Evolutionary conservation across 2,113 vertebrate species (phyloP), one percentile per base, ranked within the genome.

Genomic region (Monopterus albus): DNA sequence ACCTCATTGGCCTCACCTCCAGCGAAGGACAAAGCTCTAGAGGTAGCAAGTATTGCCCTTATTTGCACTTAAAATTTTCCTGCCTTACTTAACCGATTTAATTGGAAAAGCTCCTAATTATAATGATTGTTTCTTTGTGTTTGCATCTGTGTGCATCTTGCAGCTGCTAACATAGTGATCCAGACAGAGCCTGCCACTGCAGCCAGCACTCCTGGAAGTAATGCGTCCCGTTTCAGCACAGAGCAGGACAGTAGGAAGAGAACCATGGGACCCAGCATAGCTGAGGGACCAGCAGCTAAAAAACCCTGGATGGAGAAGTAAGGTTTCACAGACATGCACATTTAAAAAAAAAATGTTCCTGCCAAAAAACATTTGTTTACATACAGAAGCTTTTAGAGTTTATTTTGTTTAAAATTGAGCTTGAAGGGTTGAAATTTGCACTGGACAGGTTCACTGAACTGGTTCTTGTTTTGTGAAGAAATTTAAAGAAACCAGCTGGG

Each of bases 251-350:
- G 66, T 87, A 94, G 98, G 72, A 98, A 98, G 78, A 94, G 97
- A 79, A 82, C 89, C 36, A 78, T 94, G 46, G 92, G 94, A 15
- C 82, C 82, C 69, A 81, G 12, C 33, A 31, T 67, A 52, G 63
- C 92, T 57, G 96, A 98, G 11, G 96, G 93, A 2, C 94, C 95
- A 1, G 89, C 89, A 1, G 12, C 86, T 57, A 99, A 98, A 92
- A 98, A 98, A 56, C 94, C 95, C 1, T 99, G 97, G 96, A 83
- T 96, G 89, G 96, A 95, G 70, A 99, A 98, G 98, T 99, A 95
- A 95, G 95, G 63, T 26, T 15, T 39, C 12, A 23, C 8, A 68
- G 2, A 40, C 11, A 23, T 2, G 1, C 33, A 47, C 29, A 36
- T 38, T n/a, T n/a, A n/a, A n/a, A n/a, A n/a, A n/a, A n/a, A n/a